Conservation (phyloP, 2,113 vertebrate species). For the Emberiza fucata region DNA sequence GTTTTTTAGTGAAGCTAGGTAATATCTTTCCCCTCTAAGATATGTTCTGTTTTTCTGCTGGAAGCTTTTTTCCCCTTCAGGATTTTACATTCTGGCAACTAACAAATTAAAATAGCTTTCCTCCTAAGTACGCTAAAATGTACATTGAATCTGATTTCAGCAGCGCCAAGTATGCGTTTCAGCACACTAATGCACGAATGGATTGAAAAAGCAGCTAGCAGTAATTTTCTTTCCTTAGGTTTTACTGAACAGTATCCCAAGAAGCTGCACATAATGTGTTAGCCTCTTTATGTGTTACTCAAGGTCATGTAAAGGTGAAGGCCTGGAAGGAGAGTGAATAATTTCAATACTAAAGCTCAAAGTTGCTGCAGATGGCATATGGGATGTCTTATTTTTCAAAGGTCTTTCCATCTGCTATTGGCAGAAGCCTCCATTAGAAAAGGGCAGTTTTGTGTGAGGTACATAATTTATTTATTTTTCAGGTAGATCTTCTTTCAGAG, state of each 20-base stretch:
- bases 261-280: slow-evolving; percentile 12
- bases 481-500: background rate
- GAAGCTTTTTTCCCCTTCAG: slow-evolving; percentile 46
- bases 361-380: slow-evolving; percentile 26
- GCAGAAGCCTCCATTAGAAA: slow-evolving; percentile 45
- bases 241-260: slow-evolving; percentile 23
- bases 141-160: slow-evolving; percentile 51
- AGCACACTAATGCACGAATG: slow-evolving; percentile 43
- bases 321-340: slow-evolving; percentile 12
- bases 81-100: slow-evolving; percentile 61
- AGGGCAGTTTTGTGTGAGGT: slow-evolving; percentile 33
- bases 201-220: slow-evolving; percentile 50
- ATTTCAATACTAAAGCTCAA: slow-evolving; percentile 3
- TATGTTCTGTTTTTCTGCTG: background rate
- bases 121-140: slow-evolving; percentile 54
- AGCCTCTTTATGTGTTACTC: background rate
- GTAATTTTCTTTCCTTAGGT: slow-evolving; percentile 57
- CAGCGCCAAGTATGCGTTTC: slow-evolving; percentile 50
- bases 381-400: slow-evolving; percentile 50
- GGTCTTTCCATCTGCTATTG: slow-evolving; percentile 59
- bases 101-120: slow-evolving; percentile 62
- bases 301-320: slow-evolving; percentile 42
- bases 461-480: background rate
- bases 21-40: slow-evolving; percentile 18
- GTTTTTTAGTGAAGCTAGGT: background rate